A percentile compares a stretch with the other conserved stretches of the same genome.
phyloP scores from a whole-genome alignment of 2,113 vertebrate species.

The Eurystomus gularis region DNA sequence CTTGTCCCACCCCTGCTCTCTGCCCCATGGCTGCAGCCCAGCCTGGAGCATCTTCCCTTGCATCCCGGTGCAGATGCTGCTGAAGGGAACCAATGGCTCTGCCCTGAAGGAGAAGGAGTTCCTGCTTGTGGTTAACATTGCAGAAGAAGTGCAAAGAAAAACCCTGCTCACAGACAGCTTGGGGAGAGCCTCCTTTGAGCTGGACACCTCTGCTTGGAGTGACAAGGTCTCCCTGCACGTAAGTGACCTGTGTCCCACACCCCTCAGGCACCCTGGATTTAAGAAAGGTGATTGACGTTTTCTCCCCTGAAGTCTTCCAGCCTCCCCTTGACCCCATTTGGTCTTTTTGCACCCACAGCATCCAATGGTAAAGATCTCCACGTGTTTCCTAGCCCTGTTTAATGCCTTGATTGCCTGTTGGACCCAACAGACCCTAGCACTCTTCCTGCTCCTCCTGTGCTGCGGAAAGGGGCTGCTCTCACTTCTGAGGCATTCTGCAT shows the following conservation, averaged over 20 bases:
- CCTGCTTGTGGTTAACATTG: neutral
- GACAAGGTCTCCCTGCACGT: accelerated
- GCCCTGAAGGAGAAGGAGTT: neutral
- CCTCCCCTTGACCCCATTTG: too few species aligned
- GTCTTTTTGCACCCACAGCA: too few species aligned
- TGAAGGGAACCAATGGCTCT: neutral
- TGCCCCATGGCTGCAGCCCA: neutral
- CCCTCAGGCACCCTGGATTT: neutral
- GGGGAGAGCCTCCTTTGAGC: neutral
- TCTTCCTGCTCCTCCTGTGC: too few species aligned
- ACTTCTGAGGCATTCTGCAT: neutral
- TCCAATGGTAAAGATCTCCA: too few species aligned
- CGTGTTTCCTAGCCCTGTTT: too few species aligned
- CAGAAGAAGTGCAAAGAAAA: accelerated
- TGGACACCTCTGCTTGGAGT: neutral
- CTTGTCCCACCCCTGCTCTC: neutral
- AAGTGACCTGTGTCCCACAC: neutral
- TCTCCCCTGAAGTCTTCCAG: neutral
- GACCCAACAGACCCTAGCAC: too few species aligned
- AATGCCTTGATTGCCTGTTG: too few species aligned
- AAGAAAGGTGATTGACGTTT: neutral
- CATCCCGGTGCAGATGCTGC: neutral
- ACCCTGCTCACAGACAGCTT: neutral
- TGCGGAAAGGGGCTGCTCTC: too few species aligned
- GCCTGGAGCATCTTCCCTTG: neutral